These are phyloP conservation scores for Sylvietta virens DNA, from an alignment of 2,113 vertebrate species.

Conservation along the genomic window DNA sequence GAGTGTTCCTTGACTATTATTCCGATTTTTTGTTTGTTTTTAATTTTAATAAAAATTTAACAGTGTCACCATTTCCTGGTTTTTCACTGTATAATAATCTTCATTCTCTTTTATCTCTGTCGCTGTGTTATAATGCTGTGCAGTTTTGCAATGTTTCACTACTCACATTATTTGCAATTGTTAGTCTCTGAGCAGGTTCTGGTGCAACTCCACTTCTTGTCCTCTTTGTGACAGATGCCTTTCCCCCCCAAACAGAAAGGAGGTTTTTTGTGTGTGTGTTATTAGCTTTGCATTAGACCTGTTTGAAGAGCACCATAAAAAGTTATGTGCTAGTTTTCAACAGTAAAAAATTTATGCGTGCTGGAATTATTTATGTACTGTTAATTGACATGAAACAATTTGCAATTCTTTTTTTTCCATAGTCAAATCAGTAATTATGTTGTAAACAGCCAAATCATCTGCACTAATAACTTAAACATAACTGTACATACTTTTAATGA, in stretches of 20 bases:
- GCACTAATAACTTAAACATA: constrained; percentile 1
- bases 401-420: neutral
- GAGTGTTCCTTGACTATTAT: neutral
- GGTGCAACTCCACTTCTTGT: neutral
- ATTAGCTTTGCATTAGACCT: constrained; percentile 8
- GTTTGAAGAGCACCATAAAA: constrained; percentile 31
- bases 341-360: neutral
- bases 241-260: neutral
- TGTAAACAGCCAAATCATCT: constrained; percentile 37
- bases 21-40: neutral
- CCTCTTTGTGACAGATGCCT: neutral
- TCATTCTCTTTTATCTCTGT: neutral
- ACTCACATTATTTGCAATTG: neutral
- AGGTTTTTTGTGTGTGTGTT: neutral
- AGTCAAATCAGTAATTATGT: neutral
- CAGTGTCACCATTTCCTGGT: neutral
- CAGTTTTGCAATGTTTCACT: neutral
- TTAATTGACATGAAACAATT: constrained; percentile 11
- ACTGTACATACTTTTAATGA: neutral
- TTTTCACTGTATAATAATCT: neutral
- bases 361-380: constrained; percentile 10
- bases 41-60: neutral
- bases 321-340: constrained; percentile 6
- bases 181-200: neutral
- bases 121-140: neutral